These are phyloP conservation scores for Penaeus vannamei DNA, from an alignment of 1,140 invertebrate species.

Conservation along the genomic window DNA sequence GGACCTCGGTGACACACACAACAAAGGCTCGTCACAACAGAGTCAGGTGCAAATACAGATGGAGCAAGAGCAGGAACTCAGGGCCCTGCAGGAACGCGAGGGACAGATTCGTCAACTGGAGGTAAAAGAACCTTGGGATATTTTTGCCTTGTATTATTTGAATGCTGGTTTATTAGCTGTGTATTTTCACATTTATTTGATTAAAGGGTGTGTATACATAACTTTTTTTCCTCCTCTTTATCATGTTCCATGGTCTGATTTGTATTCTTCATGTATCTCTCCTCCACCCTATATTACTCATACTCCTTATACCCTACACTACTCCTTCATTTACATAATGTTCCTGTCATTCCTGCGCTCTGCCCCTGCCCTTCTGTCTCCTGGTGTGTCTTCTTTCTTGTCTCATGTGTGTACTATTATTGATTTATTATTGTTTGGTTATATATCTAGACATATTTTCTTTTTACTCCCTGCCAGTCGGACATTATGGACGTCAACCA, in stretches of 20 bases:
- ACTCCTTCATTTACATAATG: too few species aligned
- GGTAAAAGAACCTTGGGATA: constrained; percentile 74
- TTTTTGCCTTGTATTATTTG: not conserved
- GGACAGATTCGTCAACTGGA: constrained; percentile 90
- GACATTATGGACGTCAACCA: constrained; percentile 97
- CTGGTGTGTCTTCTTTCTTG: constrained; percentile 3
- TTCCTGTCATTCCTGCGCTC: too few species aligned
- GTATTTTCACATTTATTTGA: not conserved
- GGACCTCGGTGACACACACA: constrained; percentile 59
- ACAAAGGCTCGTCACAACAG: constrained; percentile 46
- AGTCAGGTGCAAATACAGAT: constrained; percentile 79
- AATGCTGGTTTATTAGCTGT: constrained; percentile 38
- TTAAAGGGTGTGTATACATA: too few species aligned
- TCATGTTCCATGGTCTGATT: too few species aligned
- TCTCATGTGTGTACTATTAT: constrained; percentile 31
- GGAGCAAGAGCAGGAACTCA: constrained; percentile 88
- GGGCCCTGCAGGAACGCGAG: constrained; percentile 90
- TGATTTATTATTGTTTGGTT: not conserved
- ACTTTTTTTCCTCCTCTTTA: too few species aligned
- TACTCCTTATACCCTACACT: too few species aligned
- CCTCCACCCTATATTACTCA: too few species aligned
- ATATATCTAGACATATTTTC: constrained; percentile 63
- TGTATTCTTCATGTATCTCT: too few species aligned
- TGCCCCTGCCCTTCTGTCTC: not conserved
- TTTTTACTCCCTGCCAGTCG: constrained; percentile 77